These are phyloP conservation scores for Apteryx owenii DNA, from an alignment of 2,113 vertebrate genomes.

Conservation along the genomic window DNA sequence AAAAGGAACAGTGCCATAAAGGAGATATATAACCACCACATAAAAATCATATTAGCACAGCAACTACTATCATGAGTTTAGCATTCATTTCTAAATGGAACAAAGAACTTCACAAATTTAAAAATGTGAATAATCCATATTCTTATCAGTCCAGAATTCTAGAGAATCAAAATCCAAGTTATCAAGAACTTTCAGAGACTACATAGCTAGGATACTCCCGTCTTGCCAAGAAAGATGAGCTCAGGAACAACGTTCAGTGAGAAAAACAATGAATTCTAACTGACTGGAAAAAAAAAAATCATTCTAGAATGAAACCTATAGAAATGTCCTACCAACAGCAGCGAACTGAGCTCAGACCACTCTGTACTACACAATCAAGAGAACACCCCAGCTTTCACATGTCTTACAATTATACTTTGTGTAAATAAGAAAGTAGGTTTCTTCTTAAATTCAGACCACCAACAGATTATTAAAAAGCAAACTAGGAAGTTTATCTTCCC, in stretches of 20 bases:
- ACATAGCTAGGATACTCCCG: neutral
- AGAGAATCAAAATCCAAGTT: neutral
- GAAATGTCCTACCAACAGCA: neutral
- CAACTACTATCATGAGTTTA: neutral
- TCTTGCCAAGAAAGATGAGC: neutral
- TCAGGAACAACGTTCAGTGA: neutral
- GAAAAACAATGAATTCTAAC: neutral
- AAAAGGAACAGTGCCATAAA: neutral
- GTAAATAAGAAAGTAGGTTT: neutral
- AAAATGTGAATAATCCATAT: neutral
- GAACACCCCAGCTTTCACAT: neutral
- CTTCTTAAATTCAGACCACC: neutral
- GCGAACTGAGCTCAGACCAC: neutral
- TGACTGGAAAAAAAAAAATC: neutral
- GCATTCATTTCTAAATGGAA: neutral
- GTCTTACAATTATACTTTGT: fast-evolving
- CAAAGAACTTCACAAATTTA: neutral
- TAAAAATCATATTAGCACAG: neutral
- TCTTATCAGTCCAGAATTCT: neutral
- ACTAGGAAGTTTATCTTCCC: neutral
- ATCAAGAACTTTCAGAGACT: neutral
- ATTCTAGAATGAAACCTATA: neutral
- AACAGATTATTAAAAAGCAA: neutral
- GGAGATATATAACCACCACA: neutral
- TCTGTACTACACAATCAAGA: neutral